These are phyloP conservation scores for Nomada fabriciana DNA, from an alignment of 2,888 invertebrate species.

Conservation along the genomic window DNA sequence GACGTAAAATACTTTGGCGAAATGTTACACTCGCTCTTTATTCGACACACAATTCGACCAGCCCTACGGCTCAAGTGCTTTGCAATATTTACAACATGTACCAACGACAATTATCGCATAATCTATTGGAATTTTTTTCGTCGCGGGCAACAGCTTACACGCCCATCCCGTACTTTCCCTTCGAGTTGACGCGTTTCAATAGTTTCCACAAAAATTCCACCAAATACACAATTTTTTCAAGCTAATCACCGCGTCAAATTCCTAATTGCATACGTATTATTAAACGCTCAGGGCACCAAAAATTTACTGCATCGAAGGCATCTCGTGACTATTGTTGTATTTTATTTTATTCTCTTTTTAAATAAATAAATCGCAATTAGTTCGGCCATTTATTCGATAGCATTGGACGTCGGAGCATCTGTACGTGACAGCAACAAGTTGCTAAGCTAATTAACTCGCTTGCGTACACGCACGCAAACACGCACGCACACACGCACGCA, in stretches of 20 bases:
- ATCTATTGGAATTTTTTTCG: conserved; percentile 56
- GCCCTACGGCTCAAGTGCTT: conserved; percentile 44
- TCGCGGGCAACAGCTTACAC: conserved; percentile 33
- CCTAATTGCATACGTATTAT: conserved; percentile 42
- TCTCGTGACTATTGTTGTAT: conserved; percentile 82
- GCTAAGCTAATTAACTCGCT: conserved; percentile 60
- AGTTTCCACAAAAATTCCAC: conserved; percentile 29
- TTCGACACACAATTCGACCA: conserved; percentile 30
- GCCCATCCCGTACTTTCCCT: conserved; percentile 24
- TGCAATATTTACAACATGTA: conserved; percentile 70
- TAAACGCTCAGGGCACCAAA: conserved; percentile 77
- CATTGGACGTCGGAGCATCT: conserved; percentile 77
- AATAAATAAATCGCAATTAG: conserved; percentile 79
- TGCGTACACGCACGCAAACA: conserved; percentile 17
- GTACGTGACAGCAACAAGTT: conserved; percentile 70
- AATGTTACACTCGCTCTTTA: conserved; percentile 4
- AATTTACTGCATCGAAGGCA: conserved; percentile 81
- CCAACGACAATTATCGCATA: conserved; percentile 64
- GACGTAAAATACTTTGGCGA: neutral
- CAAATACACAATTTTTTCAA: conserved; percentile 36
- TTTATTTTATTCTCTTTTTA: conserved; percentile 68
- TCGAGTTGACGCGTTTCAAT: conserved; percentile 57
- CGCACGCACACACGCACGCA: conserved; percentile 9
- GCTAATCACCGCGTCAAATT: conserved; percentile 34
- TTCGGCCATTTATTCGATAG: conserved; percentile 66